Evolutionary conservation across 2,797 vertebrate genomes (phyloP).

Genomic region (Pteropus rufus): DNA sequence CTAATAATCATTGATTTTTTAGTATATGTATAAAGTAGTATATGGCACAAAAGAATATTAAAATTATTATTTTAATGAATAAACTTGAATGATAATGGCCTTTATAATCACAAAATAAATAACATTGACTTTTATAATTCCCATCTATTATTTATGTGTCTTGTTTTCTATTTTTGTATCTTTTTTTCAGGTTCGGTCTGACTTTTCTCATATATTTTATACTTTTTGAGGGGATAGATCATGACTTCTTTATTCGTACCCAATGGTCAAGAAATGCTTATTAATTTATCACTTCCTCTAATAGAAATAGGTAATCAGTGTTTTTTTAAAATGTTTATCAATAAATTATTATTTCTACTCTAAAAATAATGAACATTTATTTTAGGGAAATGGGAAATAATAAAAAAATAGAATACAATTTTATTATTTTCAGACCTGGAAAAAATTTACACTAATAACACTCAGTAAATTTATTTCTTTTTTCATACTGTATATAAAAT

Average conservation of each 20-base stretch:
- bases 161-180: no score
- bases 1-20: background rate
- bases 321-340: background rate
- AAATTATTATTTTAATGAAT: background rate
- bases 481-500: background rate
- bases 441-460: background rate
- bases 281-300: background rate
- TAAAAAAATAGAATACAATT: slow-evolving; percentile 11
- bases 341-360: background rate
- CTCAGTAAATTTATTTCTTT: background rate
- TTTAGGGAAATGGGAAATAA: background rate
- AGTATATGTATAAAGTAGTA: background rate
- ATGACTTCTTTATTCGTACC: background rate
- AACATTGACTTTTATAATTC: background rate
- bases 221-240: background rate
- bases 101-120: background rate
- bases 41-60: background rate
- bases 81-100: background rate
- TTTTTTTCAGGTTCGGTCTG: background rate
- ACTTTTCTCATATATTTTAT: background rate
- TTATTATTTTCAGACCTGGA: background rate
- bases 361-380: slow-evolving; percentile 2
- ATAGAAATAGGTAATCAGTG: background rate
- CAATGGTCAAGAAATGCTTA: background rate
- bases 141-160: background rate